A percentile compares a stretch with the other conserved stretches of the same genome.
These are phyloP conservation scores for Discoglossus pictus DNA, from an alignment of 2,797 vertebrate genomes.

Conservation along the genomic window DNA sequence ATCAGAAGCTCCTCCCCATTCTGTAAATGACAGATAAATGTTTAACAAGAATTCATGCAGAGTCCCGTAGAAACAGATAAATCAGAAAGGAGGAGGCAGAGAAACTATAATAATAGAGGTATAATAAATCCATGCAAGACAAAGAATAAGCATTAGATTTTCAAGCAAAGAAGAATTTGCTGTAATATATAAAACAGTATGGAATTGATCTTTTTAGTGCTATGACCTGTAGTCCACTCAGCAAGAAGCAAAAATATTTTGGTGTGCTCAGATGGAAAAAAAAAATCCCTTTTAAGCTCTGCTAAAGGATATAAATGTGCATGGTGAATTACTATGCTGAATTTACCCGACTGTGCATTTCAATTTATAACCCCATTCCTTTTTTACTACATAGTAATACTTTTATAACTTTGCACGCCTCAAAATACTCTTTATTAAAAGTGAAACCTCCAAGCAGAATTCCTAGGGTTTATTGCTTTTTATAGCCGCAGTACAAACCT, in stretches of 20 bases:
- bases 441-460: too few species aligned
- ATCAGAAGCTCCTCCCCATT: constrained; percentile 46
- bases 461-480: too few species aligned
- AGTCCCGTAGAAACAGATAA: constrained; percentile 46
- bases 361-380: too few species aligned
- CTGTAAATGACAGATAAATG: constrained; percentile 53
- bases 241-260: not conserved
- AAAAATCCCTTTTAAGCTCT: too few species aligned
- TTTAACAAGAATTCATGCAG: constrained; percentile 53
- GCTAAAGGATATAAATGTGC: too few species aligned
- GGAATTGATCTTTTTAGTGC: constrained; percentile 12
- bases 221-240: constrained; percentile 9
- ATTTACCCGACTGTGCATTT: too few species aligned
- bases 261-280: too few species aligned
- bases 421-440: too few species aligned
- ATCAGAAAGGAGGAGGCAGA: constrained; percentile 37
- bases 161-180: constrained; percentile 28
- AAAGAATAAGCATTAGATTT: constrained; percentile 45
- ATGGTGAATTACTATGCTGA: too few species aligned
- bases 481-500: too few species aligned
- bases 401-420: too few species aligned
- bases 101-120: constrained; percentile 40
- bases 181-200: constrained; percentile 32
- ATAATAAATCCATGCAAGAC: constrained; percentile 40
- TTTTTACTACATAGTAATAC: too few species aligned